phyloP scores from a whole-genome alignment of 2,113 vertebrate species.

The Dasyurus viverrinus region DNA sequence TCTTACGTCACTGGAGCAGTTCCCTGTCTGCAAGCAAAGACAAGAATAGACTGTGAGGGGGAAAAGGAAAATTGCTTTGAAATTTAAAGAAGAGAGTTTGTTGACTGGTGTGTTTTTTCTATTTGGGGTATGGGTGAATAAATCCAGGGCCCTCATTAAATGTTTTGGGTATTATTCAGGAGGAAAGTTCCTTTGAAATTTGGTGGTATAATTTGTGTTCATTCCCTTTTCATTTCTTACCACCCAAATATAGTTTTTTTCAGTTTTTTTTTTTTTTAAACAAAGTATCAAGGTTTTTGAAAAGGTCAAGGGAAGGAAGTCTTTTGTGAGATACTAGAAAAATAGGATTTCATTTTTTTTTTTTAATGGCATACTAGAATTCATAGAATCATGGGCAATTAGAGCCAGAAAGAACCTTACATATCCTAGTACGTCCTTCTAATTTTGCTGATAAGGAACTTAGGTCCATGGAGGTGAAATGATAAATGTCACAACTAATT shows the following conservation, averaged over 20 bases:
- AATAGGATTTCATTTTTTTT: slow-evolving; percentile 42
- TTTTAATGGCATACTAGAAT: slow-evolving; percentile 17
- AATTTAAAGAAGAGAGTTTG: slow-evolving; percentile 68
- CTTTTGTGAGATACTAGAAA: slow-evolving; percentile 45
- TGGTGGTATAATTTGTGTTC: slow-evolving; percentile 54
- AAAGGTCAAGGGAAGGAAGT: slow-evolving; percentile 59
- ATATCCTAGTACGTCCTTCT: neutral
- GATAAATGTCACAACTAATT: neutral
- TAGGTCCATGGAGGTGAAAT: neutral
- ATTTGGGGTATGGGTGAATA: slow-evolving; percentile 44
- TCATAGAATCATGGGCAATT: neutral
- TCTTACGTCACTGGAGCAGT: slow-evolving; percentile 85
- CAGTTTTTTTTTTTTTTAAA: neutral
- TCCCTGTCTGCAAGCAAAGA: slow-evolving; percentile 77
- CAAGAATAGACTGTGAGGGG: slow-evolving; percentile 75
- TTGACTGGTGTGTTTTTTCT: slow-evolving; percentile 60
- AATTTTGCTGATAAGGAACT: neutral
- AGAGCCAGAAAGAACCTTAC: neutral
- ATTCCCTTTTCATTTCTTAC: slow-evolving; percentile 41
- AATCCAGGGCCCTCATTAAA: slow-evolving; percentile 49
- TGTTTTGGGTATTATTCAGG: slow-evolving; percentile 57
- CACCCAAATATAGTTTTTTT: neutral
- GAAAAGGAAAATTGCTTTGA: slow-evolving; percentile 61
- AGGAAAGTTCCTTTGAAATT: slow-evolving; percentile 48
- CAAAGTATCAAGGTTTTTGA: slow-evolving; percentile 38